phyloP scores from a whole-genome alignment of 1,140 invertebrate genomes.

The Pseudomyrmex pallidus region DNA sequence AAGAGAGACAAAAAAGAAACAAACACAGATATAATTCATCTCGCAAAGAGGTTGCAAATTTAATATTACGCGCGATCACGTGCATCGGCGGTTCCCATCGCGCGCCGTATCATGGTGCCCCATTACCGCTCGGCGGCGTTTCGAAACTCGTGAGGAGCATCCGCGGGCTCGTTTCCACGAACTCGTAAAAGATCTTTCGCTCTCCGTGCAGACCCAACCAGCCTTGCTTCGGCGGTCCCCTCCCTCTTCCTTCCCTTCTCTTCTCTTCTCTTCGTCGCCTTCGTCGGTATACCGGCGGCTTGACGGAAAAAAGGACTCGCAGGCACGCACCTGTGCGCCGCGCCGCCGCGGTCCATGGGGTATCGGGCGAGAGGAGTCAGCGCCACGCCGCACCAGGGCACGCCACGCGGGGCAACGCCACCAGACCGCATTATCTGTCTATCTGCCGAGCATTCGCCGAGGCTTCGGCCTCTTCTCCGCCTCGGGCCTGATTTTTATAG shows the following conservation, averaged over 20 bases:
- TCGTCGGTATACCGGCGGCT: slow-evolving; percentile 38
- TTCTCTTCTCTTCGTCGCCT: slow-evolving; percentile 12
- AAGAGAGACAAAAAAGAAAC: no score
- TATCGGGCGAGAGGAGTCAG: slow-evolving; percentile 35
- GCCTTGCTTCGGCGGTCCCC: neutral
- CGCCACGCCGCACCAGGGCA: slow-evolving; percentile 25
- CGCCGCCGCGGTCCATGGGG: slow-evolving; percentile 40
- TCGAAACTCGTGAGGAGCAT: slow-evolving; percentile 21
- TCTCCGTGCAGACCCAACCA: neutral
- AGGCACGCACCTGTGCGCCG: slow-evolving; percentile 75
- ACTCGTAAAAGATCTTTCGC: slow-evolving; percentile 62
- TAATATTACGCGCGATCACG: slow-evolving; percentile 32
- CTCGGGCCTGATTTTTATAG: slow-evolving; percentile 77
- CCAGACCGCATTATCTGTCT: slow-evolving; percentile 74
- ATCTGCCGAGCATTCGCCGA: slow-evolving; percentile 67
- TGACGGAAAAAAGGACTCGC: slow-evolving; percentile 56
- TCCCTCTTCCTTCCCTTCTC: neutral
- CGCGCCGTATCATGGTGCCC: neutral
- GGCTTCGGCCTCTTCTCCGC: slow-evolving; percentile 45
- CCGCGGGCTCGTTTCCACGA: slow-evolving; percentile 57
- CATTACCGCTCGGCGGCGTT: slow-evolving; percentile 36
- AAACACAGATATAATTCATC: no score
- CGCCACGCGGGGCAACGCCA: slow-evolving; percentile 41
- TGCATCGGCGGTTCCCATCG: slow-evolving; percentile 21
- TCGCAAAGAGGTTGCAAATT: neutral